Percentiles rank a stretch among this genome's conserved stretches.
Conservation (phyloP, 1,140 invertebrate species). For the Drosophila guanche region DNA sequence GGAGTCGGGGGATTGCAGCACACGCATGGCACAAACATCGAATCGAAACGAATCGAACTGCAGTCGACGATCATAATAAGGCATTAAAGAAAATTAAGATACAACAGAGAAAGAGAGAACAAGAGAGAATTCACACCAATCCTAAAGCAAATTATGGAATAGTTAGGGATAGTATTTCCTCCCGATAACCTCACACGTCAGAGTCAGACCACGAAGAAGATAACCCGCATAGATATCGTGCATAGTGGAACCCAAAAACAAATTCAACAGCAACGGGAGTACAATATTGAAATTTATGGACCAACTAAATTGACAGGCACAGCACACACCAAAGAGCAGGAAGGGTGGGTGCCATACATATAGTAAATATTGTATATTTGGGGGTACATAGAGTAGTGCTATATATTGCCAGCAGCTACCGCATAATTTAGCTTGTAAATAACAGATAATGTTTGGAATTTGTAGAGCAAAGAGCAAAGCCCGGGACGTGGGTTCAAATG, state of each 20-base stretch:
- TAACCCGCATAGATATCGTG: conserved; percentile 74
- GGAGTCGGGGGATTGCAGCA: conserved; percentile 23
- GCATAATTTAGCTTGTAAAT: conserved; percentile 63
- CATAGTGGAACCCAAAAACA: conserved; percentile 29
- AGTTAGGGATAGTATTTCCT: conserved; percentile 32
- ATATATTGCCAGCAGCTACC: conserved; percentile 36
- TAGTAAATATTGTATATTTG: conserved; percentile 7
- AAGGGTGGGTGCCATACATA: conserved; percentile 8
- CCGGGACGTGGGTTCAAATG: too few species aligned
- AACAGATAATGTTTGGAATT: conserved; percentile 12
- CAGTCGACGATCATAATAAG: conserved; percentile 68
- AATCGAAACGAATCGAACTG: conserved; percentile 18
- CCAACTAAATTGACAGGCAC: conserved; percentile 57
- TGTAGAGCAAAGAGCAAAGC: too few species aligned
- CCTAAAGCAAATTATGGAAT: conserved; percentile 62
- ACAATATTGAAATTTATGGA: conserved; percentile 73
- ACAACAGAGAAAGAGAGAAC: conserved; percentile 59
- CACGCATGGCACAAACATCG: conserved; percentile 40
- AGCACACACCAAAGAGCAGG: background rate
- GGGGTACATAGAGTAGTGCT: conserved; percentile 16
- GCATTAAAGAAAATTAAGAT: conserved; percentile 78
- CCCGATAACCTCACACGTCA: conserved; percentile 57
- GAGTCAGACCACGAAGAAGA: conserved; percentile 24
- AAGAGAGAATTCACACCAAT: conserved; percentile 42
- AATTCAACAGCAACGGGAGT: conserved; percentile 1